Base-by-base conservation (phyloP, 1,140 invertebrate genomes). In the Plodia interpunctella region DNA sequence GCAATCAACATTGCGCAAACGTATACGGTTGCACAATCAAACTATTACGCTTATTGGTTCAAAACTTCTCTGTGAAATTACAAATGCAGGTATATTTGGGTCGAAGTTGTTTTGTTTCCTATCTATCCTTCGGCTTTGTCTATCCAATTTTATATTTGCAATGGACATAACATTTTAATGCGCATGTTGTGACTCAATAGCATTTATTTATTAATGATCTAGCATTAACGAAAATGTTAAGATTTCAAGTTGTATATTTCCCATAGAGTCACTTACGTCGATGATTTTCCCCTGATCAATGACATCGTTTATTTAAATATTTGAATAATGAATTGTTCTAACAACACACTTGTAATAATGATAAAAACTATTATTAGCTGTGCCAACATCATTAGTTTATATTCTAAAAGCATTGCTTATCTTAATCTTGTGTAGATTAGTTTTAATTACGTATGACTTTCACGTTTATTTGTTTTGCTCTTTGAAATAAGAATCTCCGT, bases 1-100 rank as follows among this genome's bases (percentile, higher is more conserved):
- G 61, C 55, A 60, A 67, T 67, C 55, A 56, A 55, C 15, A 11
- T 67, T 67, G 56, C 58, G 57, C 21, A 60, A 62, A 54, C 30
- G 21, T 52, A 11, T 53, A 44, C 18, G 35, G 13, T 63, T 63
- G 57, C 57, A 30, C 53, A 63, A 63, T 59, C 10, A 49, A 38
- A 57, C 18, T 20, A 52, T 51, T 20, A 53, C 51, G 13, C 15
- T 25, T 53, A 53, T 53, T 21, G 19, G 20, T 18, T 21, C 51
- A 53, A 51, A n/a, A 5, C 21, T 53, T 53, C 21, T 25, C 13
- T 25, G 13, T 53, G 20, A 53, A 53, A 53, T 53, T 20, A 20
- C 21, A 25, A 53, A 53, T 59, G 38, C 11, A 9, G 30, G 11
- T 50, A 25, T 17, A 60, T 54, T 28, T 52, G 55, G 58, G 52